Base-by-base conservation (phyloP, 1,140 invertebrate genomes). In the Sminthurinus signatus region DNA sequence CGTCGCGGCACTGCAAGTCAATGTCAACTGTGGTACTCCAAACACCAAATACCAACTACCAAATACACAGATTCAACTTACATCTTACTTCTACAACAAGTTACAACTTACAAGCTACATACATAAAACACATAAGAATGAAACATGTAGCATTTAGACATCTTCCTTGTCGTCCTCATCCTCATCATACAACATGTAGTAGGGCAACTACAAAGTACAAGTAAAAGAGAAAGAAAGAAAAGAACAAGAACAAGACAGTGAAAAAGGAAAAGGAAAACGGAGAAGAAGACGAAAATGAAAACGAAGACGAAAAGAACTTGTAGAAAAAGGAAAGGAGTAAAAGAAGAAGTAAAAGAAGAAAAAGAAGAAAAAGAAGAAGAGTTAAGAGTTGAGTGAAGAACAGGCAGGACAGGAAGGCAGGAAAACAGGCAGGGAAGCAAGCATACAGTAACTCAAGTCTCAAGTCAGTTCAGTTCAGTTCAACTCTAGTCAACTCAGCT, bases 11-110 rank as follows among this genome's bases (percentile, higher is more conserved):
- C 27, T 28, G 50, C 50, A 8, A 28, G 54, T 56, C 68, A 69
- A 46, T 66, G 68, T 69, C 68, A 66, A 32, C 14, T 66, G n/a
- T n/a, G 64, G 52, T 46, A 69, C 67, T 69, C 62, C 46, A 66
- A 27, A n/a, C 28, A 25, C n/a, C n/a, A n/a, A n/a, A n/a, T n/a
- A n/a, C n/a, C n/a, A n/a, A n/a, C n/a, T n/a, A n/a, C n/a, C n/a
- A n/a, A n/a, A n/a, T n/a, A n/a, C n/a, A n/a, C n/a, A n/a, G n/a
- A n/a, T n/a, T n/a, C n/a, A n/a, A n/a, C n/a, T n/a, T n/a, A n/a
- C n/a, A n/a, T n/a, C n/a, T n/a, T n/a, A n/a, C n/a, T n/a, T n/a
- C n/a, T n/a, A n/a, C n/a, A n/a, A n/a, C n/a, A n/a, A n/a, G n/a
- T n/a, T n/a, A n/a, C n/a, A n/a, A n/a, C n/a, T n/a, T n/a, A n/a